phyloP scores from a whole-genome alignment of 1,140 invertebrate species.

The Lanistes nyassanus region DNA sequence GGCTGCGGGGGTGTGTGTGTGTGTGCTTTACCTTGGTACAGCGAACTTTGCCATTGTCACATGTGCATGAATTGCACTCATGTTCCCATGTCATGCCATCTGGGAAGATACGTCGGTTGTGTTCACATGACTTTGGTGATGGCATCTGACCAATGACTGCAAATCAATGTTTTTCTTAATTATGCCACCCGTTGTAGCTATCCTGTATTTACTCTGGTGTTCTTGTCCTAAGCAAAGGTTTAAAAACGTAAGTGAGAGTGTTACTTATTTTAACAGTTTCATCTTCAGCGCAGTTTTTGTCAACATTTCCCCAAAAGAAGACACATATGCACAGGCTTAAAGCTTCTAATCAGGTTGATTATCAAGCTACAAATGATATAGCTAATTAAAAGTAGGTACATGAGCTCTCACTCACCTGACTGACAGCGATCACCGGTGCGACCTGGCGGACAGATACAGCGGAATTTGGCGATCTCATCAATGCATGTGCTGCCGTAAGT shows the following conservation, averaged over 20 bases:
- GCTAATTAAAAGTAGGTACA: background rate
- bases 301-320: too few species aligned
- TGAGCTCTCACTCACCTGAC: constrained; percentile 39
- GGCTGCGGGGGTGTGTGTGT: too few species aligned
- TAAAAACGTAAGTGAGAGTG: too few species aligned
- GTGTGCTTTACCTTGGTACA: constrained; percentile 78
- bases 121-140: constrained; percentile 68
- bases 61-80: constrained; percentile 86
- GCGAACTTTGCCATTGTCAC: constrained; percentile 77
- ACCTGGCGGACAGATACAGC: constrained; percentile 70
- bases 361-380: too few species aligned
- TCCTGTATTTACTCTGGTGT: too few species aligned
- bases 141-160: constrained; percentile 54
- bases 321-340: too few species aligned
- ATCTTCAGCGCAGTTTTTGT: too few species aligned
- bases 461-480: constrained; percentile 59
- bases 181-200: too few species aligned
- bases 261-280: too few species aligned
- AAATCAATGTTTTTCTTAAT: background rate
- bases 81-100: constrained; percentile 75
- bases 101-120: constrained; percentile 71
- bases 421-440: constrained; percentile 79
- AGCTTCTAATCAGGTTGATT: too few species aligned
- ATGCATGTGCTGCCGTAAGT: constrained; percentile 63
- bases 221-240: too few species aligned